Conservation (phyloP, 2,888 invertebrate species). For the Exocentrus adspersus region DNA sequence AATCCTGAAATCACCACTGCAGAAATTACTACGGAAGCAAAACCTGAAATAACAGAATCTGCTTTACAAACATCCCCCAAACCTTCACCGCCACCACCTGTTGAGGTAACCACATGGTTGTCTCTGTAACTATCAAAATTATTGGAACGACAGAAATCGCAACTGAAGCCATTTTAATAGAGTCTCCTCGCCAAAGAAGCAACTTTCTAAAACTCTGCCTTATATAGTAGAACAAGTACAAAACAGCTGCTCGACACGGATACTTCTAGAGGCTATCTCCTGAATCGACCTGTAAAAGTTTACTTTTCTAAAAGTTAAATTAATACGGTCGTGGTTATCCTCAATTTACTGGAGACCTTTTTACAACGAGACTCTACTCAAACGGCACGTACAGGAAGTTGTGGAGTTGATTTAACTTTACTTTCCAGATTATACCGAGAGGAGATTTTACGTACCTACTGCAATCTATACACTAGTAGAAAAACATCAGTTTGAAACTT, state of each 20-base stretch:
- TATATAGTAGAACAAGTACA: too few species aligned
- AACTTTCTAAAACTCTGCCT: too few species aligned
- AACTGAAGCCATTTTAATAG: constrained; percentile 42
- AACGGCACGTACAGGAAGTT: not conserved
- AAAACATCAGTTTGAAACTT: too few species aligned
- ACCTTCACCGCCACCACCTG: constrained; percentile 32
- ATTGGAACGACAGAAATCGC: constrained; percentile 52
- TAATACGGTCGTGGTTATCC: constrained; percentile 2
- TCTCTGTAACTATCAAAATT: too few species aligned
- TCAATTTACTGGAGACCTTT: not conserved
- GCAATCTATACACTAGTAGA: too few species aligned
- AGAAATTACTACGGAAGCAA: constrained; percentile 48
- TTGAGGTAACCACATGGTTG: constrained; percentile 27
- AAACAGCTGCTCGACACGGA: too few species aligned
- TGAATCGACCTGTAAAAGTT: constrained; percentile 1
- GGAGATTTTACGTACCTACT: too few species aligned
- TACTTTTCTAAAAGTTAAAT: constrained; percentile 12
- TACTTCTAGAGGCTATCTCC: too few species aligned
- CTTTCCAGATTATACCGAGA: not conserved
- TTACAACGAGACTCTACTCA: not conserved
- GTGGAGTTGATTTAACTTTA: not conserved
- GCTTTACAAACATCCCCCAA: constrained; percentile 44
- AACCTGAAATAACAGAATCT: constrained; percentile 35
- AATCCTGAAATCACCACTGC: constrained; percentile 56
- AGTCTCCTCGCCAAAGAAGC: too few species aligned